phyloP scores from a whole-genome alignment of 2,113 vertebrate genomes.

The Antechinus stuartii region DNA sequence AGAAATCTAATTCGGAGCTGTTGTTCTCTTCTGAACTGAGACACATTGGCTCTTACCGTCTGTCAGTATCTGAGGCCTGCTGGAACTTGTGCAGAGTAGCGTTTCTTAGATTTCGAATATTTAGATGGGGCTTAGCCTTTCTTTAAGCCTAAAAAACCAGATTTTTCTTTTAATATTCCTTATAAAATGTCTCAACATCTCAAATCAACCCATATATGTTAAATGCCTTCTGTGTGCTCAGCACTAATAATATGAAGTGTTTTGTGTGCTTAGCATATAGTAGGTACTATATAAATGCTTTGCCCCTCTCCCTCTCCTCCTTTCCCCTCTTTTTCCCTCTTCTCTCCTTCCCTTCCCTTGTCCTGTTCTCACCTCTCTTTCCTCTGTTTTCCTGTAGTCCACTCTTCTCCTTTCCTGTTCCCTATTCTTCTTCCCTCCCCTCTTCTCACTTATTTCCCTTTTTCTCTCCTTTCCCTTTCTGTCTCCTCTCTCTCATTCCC shows the following conservation, averaged over 20 bases:
- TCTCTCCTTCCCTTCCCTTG: too few species aligned
- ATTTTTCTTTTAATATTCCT: neutral
- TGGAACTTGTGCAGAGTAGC: neutral
- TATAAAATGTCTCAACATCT: neutral
- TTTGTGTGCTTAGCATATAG: neutral
- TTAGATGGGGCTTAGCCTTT: neutral
- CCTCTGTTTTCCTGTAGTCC: too few species aligned
- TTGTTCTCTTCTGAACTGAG: neutral
- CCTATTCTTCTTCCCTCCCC: too few species aligned
- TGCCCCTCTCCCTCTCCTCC: too few species aligned
- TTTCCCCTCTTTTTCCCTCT: too few species aligned
- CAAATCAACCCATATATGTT: neutral
- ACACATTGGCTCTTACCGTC: neutral
- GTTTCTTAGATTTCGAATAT: neutral
- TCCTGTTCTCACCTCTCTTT: too few species aligned
- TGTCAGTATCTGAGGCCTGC: neutral
- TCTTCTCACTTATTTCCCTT: too few species aligned
- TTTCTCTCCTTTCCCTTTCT: too few species aligned
- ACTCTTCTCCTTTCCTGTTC: too few species aligned
- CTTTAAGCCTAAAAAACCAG: neutral
- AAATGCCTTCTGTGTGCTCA: neutral
- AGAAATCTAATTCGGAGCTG: neutral
- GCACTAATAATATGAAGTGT: neutral
- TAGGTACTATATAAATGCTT: neutral
- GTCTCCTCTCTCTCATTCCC: too few species aligned